A percentile compares a stretch with the other conserved stretches of the same genome.
Conservation (phyloP, 2,113 vertebrate species). For the Odontesthes bonariensis region DNA sequence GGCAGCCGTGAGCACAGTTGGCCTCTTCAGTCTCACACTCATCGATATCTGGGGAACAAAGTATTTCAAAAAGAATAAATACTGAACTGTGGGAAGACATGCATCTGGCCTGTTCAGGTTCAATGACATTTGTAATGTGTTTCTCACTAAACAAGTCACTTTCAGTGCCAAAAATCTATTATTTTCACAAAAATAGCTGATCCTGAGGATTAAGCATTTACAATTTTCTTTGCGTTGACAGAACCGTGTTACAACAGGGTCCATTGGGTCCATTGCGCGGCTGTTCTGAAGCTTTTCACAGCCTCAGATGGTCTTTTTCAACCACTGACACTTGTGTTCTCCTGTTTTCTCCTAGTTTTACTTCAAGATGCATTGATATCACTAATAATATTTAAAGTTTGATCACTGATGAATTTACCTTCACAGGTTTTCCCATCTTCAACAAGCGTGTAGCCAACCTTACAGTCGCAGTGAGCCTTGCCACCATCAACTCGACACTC, state of each 20-base stretch:
- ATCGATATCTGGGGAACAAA: slow-evolving; percentile 84
- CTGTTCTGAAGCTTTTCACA: not conserved
- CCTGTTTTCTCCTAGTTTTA: not conserved
- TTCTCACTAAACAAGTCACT: slow-evolving; percentile 15
- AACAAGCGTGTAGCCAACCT: slow-evolving; percentile 83
- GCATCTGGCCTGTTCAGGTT: slow-evolving; percentile 7
- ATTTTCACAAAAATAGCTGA: not conserved
- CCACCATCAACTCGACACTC: slow-evolving; percentile 82
- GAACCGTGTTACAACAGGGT: not conserved
- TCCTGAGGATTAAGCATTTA: not conserved
- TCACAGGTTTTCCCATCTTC: slow-evolving; percentile 85
- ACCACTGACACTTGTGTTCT: no score
- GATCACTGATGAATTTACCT: slow-evolving; percentile 76
- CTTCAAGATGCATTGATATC: not conserved
- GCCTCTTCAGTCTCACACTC: slow-evolving; percentile 85
- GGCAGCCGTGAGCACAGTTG: slow-evolving; percentile 89
- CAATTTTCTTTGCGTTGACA: not conserved
- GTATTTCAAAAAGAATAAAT: not conserved
- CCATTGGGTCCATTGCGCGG: not conserved
- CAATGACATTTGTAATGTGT: slow-evolving; percentile 1
- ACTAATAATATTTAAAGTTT: not conserved
- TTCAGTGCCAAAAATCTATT: not conserved
- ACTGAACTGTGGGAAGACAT: not conserved
- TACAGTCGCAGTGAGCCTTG: slow-evolving; percentile 85
- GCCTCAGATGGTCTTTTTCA: no score